Conservation (phyloP, 2,113 vertebrate species). For the Neolamprologus hecqui region DNA sequence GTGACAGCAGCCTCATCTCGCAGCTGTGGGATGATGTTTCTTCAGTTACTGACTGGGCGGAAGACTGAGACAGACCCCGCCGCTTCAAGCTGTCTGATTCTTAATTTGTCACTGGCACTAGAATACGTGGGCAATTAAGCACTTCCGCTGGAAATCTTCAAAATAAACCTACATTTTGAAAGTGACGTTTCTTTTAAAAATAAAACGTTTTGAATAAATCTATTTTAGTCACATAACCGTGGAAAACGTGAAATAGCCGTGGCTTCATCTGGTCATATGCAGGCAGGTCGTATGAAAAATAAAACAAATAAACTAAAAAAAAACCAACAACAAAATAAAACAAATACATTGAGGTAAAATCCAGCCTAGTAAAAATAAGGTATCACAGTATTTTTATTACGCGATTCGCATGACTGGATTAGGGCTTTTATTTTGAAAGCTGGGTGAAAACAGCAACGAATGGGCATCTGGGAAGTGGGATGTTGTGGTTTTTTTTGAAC, state of each 20-base stretch:
- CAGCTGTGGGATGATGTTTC: not conserved
- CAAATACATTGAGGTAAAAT: not conserved
- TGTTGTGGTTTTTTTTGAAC: not conserved
- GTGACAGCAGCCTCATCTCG: slow-evolving; percentile 40
- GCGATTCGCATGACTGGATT: no score
- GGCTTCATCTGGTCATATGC: not conserved
- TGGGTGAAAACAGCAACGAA: not conserved
- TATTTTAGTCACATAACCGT: not conserved
- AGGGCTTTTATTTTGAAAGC: slow-evolving; percentile 4
- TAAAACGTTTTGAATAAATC: not conserved
- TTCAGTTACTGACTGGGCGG: not conserved
- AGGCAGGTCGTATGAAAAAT: not conserved
- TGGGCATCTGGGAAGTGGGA: slow-evolving; percentile 25
- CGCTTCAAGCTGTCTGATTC: not conserved
- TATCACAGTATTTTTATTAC: not conserved
- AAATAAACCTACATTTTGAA: not conserved
- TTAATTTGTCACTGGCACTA: not conserved
- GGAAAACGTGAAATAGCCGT: not conserved
- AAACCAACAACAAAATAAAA: not conserved
- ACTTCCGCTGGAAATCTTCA: slow-evolving; percentile 5
- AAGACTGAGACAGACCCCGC: not conserved
- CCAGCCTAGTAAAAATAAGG: not conserved
- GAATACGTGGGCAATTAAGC: no score
- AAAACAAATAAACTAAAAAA: not conserved
- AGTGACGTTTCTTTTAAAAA: not conserved